Evolutionary conservation across 2,797 vertebrate genomes (phyloP).

Genomic region (Emydoidea blandingii): DNA sequence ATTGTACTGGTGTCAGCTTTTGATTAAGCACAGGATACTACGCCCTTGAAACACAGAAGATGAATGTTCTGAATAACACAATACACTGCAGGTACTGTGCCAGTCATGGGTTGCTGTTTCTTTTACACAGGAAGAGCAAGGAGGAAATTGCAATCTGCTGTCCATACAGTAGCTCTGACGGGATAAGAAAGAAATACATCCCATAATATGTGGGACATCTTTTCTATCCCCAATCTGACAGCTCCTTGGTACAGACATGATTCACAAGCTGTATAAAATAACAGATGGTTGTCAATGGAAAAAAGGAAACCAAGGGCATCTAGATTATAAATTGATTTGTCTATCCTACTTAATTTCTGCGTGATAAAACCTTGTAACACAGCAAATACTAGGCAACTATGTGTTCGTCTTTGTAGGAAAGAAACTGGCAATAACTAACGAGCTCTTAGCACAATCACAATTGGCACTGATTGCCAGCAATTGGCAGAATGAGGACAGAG

Average conservation of each 20-base stretch:
- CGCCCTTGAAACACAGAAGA: not conserved
- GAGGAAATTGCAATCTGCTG: not conserved
- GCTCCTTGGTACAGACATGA: not conserved
- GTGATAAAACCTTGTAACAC: slow-evolving; percentile 21
- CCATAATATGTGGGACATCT: not conserved
- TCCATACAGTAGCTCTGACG: not conserved
- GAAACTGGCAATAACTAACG: not conserved
- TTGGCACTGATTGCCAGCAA: not conserved
- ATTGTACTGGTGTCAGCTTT: not conserved
- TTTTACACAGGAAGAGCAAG: not conserved
- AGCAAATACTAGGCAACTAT: slow-evolving; percentile 7
- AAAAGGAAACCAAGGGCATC: slow-evolving; percentile 51
- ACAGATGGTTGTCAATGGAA: slow-evolving; percentile 58
- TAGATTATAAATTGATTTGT: slow-evolving; percentile 1
- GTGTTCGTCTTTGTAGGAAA: not conserved
- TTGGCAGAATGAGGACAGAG: not conserved
- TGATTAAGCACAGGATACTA: slow-evolving; percentile 19
- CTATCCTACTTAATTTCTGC: slow-evolving; percentile 45
- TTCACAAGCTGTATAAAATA: slow-evolving; percentile 26
- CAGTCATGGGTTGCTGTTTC: not conserved
- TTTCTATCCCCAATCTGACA: not conserved
- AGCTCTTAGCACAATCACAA: not conserved
- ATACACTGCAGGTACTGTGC: not conserved
- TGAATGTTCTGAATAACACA: slow-evolving; percentile 2
- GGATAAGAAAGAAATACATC: not conserved